These are phyloP conservation scores for Drosophila hydei DNA, from an alignment of 1,140 invertebrate species.

Conservation along the genomic window DNA sequence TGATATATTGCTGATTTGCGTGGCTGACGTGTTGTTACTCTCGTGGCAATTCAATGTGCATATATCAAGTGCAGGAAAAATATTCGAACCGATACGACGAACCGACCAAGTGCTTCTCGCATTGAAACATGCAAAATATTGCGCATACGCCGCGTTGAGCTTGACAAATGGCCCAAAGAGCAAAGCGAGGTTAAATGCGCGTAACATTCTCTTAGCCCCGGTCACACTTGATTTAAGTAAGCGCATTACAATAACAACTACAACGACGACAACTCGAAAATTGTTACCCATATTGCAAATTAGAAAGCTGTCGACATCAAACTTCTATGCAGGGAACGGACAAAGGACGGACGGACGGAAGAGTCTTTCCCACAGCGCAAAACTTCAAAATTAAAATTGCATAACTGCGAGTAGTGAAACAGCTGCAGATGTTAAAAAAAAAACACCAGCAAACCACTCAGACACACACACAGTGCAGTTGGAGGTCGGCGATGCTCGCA, in stretches of 20 bases:
- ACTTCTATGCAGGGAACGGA: slow-evolving; percentile 38
- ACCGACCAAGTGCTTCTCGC: too few species aligned
- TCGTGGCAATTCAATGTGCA: slow-evolving; percentile 72
- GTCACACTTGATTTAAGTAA: slow-evolving; percentile 60
- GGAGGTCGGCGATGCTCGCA: slow-evolving; percentile 21
- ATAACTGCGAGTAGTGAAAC: slow-evolving; percentile 48
- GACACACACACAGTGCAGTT: slow-evolving; percentile 32
- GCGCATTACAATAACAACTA: neutral
- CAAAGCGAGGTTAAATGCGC: neutral
- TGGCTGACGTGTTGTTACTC: slow-evolving; percentile 39
- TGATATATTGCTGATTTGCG: slow-evolving; percentile 81
- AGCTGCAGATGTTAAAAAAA: slow-evolving; percentile 13
- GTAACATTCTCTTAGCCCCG: slow-evolving; percentile 15
- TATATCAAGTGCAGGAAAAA: slow-evolving; percentile 64
- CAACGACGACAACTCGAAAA: neutral
- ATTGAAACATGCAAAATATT: slow-evolving; percentile 60
- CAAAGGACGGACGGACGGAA: neutral
- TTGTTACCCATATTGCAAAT: slow-evolving; percentile 51
- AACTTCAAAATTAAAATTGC: slow-evolving; percentile 74
- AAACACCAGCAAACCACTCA: slow-evolving; percentile 22
- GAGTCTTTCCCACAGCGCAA: slow-evolving; percentile 27
- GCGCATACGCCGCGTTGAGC: slow-evolving; percentile 52
- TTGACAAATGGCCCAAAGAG: slow-evolving; percentile 59
- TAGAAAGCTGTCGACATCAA: slow-evolving; percentile 65
- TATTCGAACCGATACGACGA: slow-evolving; percentile 14